phyloP scores from a whole-genome alignment of 2,888 invertebrate species.

The Chrysodeixis includens region DNA sequence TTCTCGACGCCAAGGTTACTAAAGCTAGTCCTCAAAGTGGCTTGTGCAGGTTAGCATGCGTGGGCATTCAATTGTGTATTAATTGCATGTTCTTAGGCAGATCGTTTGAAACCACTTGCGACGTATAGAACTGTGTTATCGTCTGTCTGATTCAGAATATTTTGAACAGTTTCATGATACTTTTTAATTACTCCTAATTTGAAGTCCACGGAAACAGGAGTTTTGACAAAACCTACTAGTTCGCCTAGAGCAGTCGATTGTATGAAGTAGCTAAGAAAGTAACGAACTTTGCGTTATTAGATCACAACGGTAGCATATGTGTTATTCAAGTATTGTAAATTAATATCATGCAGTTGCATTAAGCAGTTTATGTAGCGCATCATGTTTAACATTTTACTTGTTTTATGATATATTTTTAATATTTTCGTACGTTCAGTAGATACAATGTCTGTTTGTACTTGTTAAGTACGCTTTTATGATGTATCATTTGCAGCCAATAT shows the following conservation, averaged over 20 bases:
- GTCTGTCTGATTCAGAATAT: too few relatives aligned
- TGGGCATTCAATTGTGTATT: too few relatives aligned
- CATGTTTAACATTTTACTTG: conserved; percentile 20
- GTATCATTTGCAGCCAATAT: conserved; percentile 34
- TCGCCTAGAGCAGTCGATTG: conserved; percentile 30
- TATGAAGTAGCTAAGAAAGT: conserved; percentile 32
- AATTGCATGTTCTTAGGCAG: too few relatives aligned
- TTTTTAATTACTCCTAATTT: too few relatives aligned
- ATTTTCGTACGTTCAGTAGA: conserved; percentile 19
- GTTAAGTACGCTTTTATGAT: conserved; percentile 33
- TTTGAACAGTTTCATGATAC: too few relatives aligned
- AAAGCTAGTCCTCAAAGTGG: too few relatives aligned
- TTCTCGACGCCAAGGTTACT: too few relatives aligned
- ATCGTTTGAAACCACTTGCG: too few relatives aligned
- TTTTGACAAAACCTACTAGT: conserved; percentile 1
- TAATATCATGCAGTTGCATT: conserved; percentile 69
- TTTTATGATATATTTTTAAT: conserved; percentile 15
- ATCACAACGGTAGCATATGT: conserved; percentile 37
- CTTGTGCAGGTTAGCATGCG: too few relatives aligned
- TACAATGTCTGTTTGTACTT: conserved; percentile 7
- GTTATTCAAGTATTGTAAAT: conserved; percentile 49
- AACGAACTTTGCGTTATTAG: conserved; percentile 58
- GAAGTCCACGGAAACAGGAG: not conserved
- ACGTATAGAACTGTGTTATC: too few relatives aligned
- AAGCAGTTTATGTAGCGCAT: conserved; percentile 60